Base-by-base conservation (phyloP, 2,888 invertebrate species). In the Drosophila meridionalis region DNA sequence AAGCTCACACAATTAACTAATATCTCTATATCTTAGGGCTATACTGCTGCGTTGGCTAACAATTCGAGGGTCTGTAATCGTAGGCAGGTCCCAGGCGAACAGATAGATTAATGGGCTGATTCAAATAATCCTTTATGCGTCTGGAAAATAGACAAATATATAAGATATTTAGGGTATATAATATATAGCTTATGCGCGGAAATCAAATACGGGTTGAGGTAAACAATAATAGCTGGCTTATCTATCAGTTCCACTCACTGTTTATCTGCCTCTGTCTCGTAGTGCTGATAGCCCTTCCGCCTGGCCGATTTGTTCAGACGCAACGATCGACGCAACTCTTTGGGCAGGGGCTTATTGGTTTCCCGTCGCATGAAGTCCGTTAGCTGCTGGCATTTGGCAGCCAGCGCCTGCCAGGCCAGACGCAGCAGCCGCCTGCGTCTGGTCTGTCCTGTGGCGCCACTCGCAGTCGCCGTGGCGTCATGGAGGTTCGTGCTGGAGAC, bases 301-400 rank as follows among this genome's bases (percentile, higher is more conserved):
- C 74, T 83, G 3, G 90, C 86, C 63, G 91, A 91, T 64, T 92
- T 92, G 74, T 91, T 91, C 32, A 91, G 72, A 47, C 89, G 89
- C 73, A 91, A 38, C 53, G 92, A 91, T 73, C 87, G 82, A 1
- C 91, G 86, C 48, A 91, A 57, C 56, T 92, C 91, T 73, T 91
- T 91, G 53, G 87, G 87, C 56, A 92, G 58, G 1, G 92, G 91
- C 28, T 90, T 91, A 45, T 91, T 91, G 0, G 82, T 78, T 66
- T 89, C 88, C 2, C 85, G 81, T 14, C 70, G 62, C 7, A 91
- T 58, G 14, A 87, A 71, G 52, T 67, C 79, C 3, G 89, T 80
- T 3, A 92, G 59, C 60, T 80, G 70, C 47, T 89, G 85, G 48
- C 85, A 90, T 68, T 84, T 91, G 56, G 79, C 69, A 36, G 87